Base-by-base conservation (phyloP, 2,113 vertebrate genomes). In the Chlamydotis undulata region DNA sequence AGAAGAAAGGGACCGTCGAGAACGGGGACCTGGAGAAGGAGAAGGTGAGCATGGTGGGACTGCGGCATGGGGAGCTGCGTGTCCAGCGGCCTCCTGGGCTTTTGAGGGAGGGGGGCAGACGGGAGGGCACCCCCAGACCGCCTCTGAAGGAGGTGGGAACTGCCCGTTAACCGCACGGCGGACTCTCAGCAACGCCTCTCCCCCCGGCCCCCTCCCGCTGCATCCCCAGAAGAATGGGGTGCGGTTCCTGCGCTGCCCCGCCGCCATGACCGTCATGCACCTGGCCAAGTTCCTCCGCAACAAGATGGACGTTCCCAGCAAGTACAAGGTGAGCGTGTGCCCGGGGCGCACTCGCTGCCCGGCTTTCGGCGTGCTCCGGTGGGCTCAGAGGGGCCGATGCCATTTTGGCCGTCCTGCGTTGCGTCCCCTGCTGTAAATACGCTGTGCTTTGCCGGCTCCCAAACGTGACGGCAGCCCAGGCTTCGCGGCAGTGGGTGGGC, bases 291-390 rank as follows among this genome's bases (percentile, higher is more conserved):
- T 99, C 95, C 98, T 99, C 78, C 98, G 99, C 77, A 99, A 99
- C 98, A 99, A 99, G 97, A 99, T 99, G 99, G 99, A 99, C 2
- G 99, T 99, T 31, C 99, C 99, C 89, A 99, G 98, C 98, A 99
- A 98, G 96, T 99, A 99, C 95, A 98, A 98, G 98, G 99, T 99
- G 97, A 97, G 96, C 24, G 18, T 2, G 50, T 8, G 33, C 23
- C 39, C 19, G 15, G 29, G n/a, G 4, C 4, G 4, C 6, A 18
- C 49, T 37, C n/a, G 35, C 69, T 22, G 49, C n/a, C 14, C 2
- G 3, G 39, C 19, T 25, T 29, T 35, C 6, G 4, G 37, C 4
- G 9, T 2, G 1, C 35, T 14, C 15, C 1, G 21, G 11, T 5
- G 77, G 35, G 35, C 69, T 78, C 2, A 1, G 43, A 33, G 70